Base-by-base conservation (phyloP, 2,113 vertebrate genomes). In the Phainopepla nitens region DNA sequence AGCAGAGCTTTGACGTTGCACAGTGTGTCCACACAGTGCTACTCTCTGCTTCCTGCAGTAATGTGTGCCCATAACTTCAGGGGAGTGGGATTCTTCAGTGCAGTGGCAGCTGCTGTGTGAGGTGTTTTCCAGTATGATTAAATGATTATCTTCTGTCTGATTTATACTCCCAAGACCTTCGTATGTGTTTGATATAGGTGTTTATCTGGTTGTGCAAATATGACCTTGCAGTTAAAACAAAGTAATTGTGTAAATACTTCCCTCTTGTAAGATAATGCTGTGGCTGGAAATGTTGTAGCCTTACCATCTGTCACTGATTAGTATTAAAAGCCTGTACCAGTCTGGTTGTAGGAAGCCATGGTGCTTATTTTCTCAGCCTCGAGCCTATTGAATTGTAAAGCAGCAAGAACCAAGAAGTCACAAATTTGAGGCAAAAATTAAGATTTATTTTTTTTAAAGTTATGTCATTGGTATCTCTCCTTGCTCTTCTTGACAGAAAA, bases 161-260 rank as follows among this genome's bases (percentile, higher is more conserved):
- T 82, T 77, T 91, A 28, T 68, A 47, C 47, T 91, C 65, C 65
- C 9, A 58, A 66, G 71, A 90, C 41, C 79, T 93, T 39, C 7
- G 21, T 83, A 83, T 90, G 76, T 93, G 91, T 91, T 95, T 94
- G 85, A 88, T 92, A 41, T 83, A 75, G 36, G 25, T 9, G 4
- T 92, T 95, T 95, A 87, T 92, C 92, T 96, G 72, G 64, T 75
- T 93, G 56, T 83, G 80, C 83, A 97, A 94, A 95, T 89, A 93
- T 41, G 69, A 90, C 92, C 94, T 93, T 87, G 60, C 50, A 57
- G 60, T 76, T 89, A 68, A 87, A 81, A 53, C 81, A 71, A 81
- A 81, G 68, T 53, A 56, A 35, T 22, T 89, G 89, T 64, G 54
- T 84, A 79, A 93, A 82, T 84, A 94, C 36, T 54, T 44, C 15